Conservation (phyloP, 2,113 vertebrate species). For the Planiliza haematocheilus region DNA sequence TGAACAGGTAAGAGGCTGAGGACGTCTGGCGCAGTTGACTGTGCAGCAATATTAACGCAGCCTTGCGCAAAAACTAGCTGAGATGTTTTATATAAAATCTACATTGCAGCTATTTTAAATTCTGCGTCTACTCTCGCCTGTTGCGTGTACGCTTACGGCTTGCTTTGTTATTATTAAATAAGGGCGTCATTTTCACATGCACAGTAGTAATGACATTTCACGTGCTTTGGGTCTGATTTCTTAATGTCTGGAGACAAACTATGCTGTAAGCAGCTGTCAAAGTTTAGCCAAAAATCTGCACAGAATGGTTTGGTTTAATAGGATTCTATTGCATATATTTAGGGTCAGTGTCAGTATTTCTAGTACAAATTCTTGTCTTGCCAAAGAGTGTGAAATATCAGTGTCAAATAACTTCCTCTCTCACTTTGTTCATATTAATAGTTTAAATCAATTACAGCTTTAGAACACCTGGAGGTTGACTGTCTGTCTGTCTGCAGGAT, state of each 20-base stretch:
- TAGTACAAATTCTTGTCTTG: background rate
- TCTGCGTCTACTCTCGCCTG: slow-evolving; percentile 34
- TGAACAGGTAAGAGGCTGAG: slow-evolving; percentile 62
- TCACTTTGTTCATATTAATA: slow-evolving; percentile 4
- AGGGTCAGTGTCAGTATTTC: background rate
- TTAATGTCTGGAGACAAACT: background rate
- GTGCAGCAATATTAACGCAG: slow-evolving; percentile 17
- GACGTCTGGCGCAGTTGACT: slow-evolving; percentile 50
- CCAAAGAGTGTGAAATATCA: background rate
- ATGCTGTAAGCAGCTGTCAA: background rate
- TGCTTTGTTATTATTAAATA: slow-evolving; percentile 14
- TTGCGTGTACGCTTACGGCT: slow-evolving; percentile 41
- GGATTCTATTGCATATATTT: slow-evolving; percentile 1
- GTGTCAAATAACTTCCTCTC: background rate
- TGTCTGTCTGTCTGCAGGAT: slow-evolving; percentile 20
- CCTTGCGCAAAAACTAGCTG: slow-evolving; percentile 8
- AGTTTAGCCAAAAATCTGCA: background rate
- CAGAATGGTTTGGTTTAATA: slow-evolving; percentile 4
- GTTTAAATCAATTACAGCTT: background rate
- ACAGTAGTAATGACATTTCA: slow-evolving; percentile 4
- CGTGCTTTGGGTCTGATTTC: slow-evolving; percentile 1
- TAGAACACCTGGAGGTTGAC: slow-evolving; percentile 14
- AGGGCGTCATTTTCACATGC: background rate
- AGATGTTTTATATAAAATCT: slow-evolving; percentile 20
- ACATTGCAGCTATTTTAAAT: slow-evolving; percentile 3